Evolutionary conservation across 2,888 invertebrate genomes (phyloP).

Genomic region (Microctonus hyperodae): DNA sequence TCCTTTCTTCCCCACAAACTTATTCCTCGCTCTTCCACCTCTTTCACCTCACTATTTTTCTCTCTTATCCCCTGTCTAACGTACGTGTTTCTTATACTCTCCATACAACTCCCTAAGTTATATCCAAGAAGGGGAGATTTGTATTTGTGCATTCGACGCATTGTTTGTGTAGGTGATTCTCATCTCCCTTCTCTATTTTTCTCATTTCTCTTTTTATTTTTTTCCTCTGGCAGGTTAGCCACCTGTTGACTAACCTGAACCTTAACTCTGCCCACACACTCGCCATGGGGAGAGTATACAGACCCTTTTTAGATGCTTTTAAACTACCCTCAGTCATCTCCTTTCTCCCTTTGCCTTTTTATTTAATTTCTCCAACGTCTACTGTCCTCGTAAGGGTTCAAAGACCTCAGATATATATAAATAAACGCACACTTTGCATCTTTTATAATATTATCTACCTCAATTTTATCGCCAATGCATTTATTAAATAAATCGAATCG

Average conservation of each 20-base stretch:
- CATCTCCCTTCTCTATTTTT: slow-evolving; percentile 30
- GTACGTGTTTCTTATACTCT: too few relatives aligned
- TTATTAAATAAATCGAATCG: slow-evolving; percentile 5
- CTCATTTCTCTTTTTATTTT: slow-evolving; percentile 36
- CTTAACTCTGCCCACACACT: slow-evolving; percentile 54
- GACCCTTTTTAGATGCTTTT: slow-evolving; percentile 50
- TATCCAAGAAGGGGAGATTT: slow-evolving; percentile 52
- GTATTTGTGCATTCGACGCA: slow-evolving; percentile 61
- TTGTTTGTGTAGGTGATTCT: slow-evolving; percentile 61
- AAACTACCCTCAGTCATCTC: slow-evolving; percentile 50
- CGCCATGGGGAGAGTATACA: slow-evolving; percentile 13
- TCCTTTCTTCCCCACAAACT: slow-evolving; percentile 11
- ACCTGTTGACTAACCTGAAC: slow-evolving; percentile 63
- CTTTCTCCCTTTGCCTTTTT: slow-evolving; percentile 32
- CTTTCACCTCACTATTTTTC: slow-evolving; percentile 33
- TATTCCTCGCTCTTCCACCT: slow-evolving; percentile 22
- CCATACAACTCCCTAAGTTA: slow-evolving; percentile 54
- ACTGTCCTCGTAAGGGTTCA: slow-evolving; percentile 47
- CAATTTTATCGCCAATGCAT: not conserved
- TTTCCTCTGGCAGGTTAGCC: slow-evolving; percentile 58
- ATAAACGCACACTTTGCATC: not conserved
- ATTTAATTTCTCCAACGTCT: slow-evolving; percentile 1
- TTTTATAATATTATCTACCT: not conserved
- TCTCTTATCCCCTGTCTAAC: too few relatives aligned
- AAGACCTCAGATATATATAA: slow-evolving; percentile 43